Base-by-base conservation (phyloP, 2,113 vertebrate species). In the Canis aureus region DNA sequence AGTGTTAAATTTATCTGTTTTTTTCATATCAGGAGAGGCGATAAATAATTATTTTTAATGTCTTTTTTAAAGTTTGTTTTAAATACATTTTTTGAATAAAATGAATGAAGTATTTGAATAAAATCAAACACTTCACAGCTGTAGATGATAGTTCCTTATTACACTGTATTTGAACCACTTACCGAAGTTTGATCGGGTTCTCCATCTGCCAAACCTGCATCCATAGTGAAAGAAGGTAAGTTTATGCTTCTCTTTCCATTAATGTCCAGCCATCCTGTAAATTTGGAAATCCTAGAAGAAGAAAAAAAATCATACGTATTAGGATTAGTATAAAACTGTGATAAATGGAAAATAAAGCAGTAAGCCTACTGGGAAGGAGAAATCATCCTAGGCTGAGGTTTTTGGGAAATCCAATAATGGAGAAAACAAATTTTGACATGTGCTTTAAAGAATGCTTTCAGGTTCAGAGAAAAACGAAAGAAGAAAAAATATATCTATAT, bases 161-260 rank as follows among this genome's bases (percentile, higher is more conserved):
- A 93, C 62, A 15, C 9, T 62, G 53, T 20, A 59, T 73, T 94
- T 81, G 73, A 97, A 95, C 74, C 98, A 99, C 99, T 99, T 94
- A 99, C 99, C 97, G 73, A 98, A 98, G 96, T 98, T 98, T 97
- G 98, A 60, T 99, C 99, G 89, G 97, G 93, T 55, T 99, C 99
- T 97, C 98, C 97, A 27, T 99, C 99, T 97, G 86, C 64, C 0
- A 84, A 95, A 96, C 94, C 0, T 0, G 96, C 94, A 96, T 99
- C 99, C 99, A 99, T 99, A 96, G 95, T 98, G 98, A 97, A 98
- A 98, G 83, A 95, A 69, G 11, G 53, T 5, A 91, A n/a, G 82
- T 78, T 71, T 93, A 89, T n/a, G 67, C 49, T 89, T 97, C 78
- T 91, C 80, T 53, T 13, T 91, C 96, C 91, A 49, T 98, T 91